phyloP scores from a whole-genome alignment of 2,888 invertebrate species.

The Pterostichus niger region DNA sequence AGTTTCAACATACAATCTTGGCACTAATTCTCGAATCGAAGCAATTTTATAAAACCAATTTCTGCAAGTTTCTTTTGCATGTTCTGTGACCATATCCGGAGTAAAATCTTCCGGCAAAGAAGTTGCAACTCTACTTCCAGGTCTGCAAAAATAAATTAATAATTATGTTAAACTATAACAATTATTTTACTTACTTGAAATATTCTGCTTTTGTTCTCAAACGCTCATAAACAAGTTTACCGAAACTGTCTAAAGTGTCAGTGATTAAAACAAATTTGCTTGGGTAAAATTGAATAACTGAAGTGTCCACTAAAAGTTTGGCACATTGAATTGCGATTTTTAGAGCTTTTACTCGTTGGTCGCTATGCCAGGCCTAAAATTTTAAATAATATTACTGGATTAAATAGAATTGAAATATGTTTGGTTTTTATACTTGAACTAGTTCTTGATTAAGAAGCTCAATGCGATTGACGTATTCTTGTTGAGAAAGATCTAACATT shows the following conservation, averaged over 20 bases:
- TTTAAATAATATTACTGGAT: neutral
- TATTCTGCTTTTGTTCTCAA: conserved; percentile 87
- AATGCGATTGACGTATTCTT: conserved; percentile 93
- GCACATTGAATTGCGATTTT: conserved; percentile 99
- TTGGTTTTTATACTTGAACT: conserved; percentile 78
- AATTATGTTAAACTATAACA: conserved; percentile 35
- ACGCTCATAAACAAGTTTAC: conserved; percentile 92
- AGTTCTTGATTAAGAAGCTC: conserved; percentile 95
- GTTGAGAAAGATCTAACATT: conserved; percentile 93
- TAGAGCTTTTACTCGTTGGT: conserved; percentile 96
- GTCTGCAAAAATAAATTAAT: conserved; percentile 74
- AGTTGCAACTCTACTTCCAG: conserved; percentile 78
- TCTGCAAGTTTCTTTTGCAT: conserved; percentile 96
- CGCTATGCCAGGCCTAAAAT: conserved; percentile 92
- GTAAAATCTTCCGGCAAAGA: conserved; percentile 85
- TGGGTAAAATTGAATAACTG: conserved; percentile 96
- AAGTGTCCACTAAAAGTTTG: conserved; percentile 93
- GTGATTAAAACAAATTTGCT: conserved; percentile 98
- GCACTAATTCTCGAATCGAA: conserved; percentile 96
- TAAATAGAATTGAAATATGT: conserved; percentile 44
- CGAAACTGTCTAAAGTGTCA: conserved; percentile 97
- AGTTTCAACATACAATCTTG: conserved; percentile 96
- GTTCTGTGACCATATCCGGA: conserved; percentile 88
- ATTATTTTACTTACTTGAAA: conserved; percentile 77
- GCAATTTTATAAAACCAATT: conserved; percentile 99